Percentiles rank a stretch among this genome's conserved stretches.
Evolutionary conservation across 2,113 vertebrate species (phyloP).

Genomic region (Rhizomys pruinosus): DNA sequence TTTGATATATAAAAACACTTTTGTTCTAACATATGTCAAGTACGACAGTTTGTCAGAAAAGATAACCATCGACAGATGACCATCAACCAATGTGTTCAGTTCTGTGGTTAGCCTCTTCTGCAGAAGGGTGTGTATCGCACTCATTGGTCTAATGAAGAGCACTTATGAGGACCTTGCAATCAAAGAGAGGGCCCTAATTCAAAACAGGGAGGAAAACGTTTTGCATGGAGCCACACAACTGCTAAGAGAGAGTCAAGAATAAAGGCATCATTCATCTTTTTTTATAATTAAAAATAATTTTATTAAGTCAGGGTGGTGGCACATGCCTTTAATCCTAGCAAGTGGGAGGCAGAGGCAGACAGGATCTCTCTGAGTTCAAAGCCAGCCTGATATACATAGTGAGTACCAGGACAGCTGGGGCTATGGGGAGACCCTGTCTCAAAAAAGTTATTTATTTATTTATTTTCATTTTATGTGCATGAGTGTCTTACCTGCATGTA

Average conservation of each 20-base stretch:
- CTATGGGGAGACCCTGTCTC: too few relatives aligned
- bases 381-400: too few relatives aligned
- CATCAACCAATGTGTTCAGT: not conserved
- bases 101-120: not conserved
- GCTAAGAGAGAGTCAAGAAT: not conserved
- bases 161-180: not conserved
- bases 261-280: not conserved
- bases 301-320: too few relatives aligned
- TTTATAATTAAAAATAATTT: too few relatives aligned
- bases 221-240: not conserved
- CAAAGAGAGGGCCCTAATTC: not conserved
- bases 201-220: not conserved
- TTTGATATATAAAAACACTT: not conserved
- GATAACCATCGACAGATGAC: not conserved
- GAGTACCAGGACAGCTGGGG: too few relatives aligned
- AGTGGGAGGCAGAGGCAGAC: too few relatives aligned
- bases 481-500: too few relatives aligned
- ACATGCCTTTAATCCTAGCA: too few relatives aligned
- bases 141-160: not conserved
- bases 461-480: too few relatives aligned
- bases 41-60: not conserved
- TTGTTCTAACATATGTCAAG: conserved; percentile 17
- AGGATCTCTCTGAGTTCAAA: too few relatives aligned
- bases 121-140: too few relatives aligned
- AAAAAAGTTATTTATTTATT: too few relatives aligned